A percentile compares a stretch with the other conserved stretches of the same genome.
phyloP scores from a whole-genome alignment of 2,797 vertebrate species.

The Lutjanus campechanus region DNA sequence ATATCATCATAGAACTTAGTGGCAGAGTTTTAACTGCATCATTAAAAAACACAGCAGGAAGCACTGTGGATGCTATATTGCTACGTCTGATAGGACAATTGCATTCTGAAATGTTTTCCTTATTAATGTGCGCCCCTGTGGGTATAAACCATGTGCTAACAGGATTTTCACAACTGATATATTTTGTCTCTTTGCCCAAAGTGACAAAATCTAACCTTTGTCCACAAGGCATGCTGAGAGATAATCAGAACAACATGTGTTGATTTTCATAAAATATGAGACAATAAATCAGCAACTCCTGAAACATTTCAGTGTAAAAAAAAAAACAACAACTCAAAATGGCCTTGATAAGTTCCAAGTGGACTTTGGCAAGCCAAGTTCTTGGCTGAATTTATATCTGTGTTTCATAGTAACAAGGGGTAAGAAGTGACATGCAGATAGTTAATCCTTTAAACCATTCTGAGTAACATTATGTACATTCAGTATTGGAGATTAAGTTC shows the following conservation, averaged over 20 bases:
- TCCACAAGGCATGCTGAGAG: neutral
- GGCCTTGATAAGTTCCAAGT: slow-evolving; percentile 39
- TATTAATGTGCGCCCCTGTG: neutral
- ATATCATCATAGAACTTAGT: neutral
- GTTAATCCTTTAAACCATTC: slow-evolving; percentile 27
- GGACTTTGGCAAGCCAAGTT: slow-evolving; percentile 16
- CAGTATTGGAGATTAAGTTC: slow-evolving; percentile 36
- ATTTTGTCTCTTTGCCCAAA: slow-evolving; percentile 19
- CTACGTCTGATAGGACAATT: slow-evolving; percentile 20
- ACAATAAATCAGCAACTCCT: slow-evolving; percentile 23
- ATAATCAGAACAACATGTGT: slow-evolving; percentile 22
- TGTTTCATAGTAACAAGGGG: slow-evolving; percentile 20
- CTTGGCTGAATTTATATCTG: slow-evolving; percentile 6
- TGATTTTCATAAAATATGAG: slow-evolving; percentile 11
- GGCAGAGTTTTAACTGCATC: neutral
- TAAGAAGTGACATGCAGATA: slow-evolving; percentile 17
- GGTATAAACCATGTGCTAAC: slow-evolving; percentile 24
- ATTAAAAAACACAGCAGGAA: neutral
- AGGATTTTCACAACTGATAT: slow-evolving; percentile 29
- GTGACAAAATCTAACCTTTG: slow-evolving; percentile 24
- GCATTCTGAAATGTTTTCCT: slow-evolving; percentile 20
- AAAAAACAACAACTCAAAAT: slow-evolving; percentile 29
- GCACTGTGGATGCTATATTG: neutral
- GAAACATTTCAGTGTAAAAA: neutral
- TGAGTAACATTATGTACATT: neutral